Conservation (phyloP, 2,113 vertebrate genomes). For the Ornithorhynchus anatinus region DNA sequence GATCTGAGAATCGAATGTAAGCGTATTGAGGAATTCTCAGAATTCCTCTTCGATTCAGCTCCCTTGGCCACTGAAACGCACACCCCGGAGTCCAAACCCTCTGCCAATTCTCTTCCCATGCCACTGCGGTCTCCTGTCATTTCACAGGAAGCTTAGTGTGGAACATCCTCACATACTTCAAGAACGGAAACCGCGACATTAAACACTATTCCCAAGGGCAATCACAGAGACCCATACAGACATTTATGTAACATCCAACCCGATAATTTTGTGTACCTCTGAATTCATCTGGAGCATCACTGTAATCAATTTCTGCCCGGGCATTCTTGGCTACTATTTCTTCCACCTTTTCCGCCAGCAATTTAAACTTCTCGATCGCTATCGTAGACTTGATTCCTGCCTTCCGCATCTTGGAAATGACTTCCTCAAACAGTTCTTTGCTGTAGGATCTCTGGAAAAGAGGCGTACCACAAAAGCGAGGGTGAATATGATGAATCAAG, state of each 20-base stretch:
- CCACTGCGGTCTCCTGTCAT: too few species aligned
- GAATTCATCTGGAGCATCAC: slow-evolving; percentile 97
- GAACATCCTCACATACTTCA: too few species aligned
- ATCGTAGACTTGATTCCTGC: slow-evolving; percentile 98
- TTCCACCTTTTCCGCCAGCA: slow-evolving; percentile 93
- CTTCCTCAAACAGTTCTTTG: slow-evolving; percentile 95
- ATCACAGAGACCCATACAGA: too few species aligned
- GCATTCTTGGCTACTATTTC: slow-evolving; percentile 96
- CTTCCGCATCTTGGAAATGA: slow-evolving; percentile 98
- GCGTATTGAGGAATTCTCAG: not conserved
- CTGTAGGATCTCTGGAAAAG: slow-evolving; percentile 91
- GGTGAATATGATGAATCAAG: too few species aligned
- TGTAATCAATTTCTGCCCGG: slow-evolving; percentile 97
- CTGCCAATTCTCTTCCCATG: too few species aligned
- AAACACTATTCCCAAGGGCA: too few species aligned
- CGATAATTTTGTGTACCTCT: slow-evolving; percentile 75
- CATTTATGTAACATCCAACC: too few species aligned
- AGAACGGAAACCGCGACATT: too few species aligned
- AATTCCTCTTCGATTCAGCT: not conserved
- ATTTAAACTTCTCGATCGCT: slow-evolving; percentile 97
- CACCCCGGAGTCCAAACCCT: too few species aligned
- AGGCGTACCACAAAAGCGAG: not conserved
- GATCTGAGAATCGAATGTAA: too few species aligned
- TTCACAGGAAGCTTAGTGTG: too few species aligned
- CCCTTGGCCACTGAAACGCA: too few species aligned